Percentiles rank a stretch among this genome's conserved stretches.
Conservation (phyloP, 2,113 vertebrate species). For the Sinocyclocheilus maitianheensis region DNA sequence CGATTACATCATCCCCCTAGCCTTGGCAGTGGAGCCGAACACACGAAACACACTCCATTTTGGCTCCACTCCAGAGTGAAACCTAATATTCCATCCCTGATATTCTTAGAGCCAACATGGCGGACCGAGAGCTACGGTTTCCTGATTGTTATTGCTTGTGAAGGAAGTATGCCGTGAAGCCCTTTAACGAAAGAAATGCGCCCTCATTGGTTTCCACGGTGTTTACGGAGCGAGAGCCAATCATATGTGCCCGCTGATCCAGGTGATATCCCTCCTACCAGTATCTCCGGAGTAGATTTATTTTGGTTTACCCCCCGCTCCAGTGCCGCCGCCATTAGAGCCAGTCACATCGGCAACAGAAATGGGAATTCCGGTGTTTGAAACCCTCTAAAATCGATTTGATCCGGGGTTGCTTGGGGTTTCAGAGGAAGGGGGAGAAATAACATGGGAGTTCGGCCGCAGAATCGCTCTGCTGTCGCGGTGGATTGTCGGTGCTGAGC, state of each 20-base stretch:
- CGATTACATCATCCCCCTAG: conserved; percentile 76
- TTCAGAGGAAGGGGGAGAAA: conserved; percentile 65
- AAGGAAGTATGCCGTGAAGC: conserved; percentile 55
- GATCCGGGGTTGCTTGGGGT: conserved; percentile 48
- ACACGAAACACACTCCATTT: conserved; percentile 21
- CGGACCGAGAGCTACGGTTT: background rate
- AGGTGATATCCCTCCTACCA: conserved; percentile 75
- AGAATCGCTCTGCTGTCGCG: conserved; percentile 8
- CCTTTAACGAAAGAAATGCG: conserved; percentile 70
- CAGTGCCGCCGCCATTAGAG: conserved; percentile 75
- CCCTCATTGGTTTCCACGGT: conserved; percentile 66
- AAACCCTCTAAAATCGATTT: conserved; percentile 58
- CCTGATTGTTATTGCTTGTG: conserved; percentile 47
- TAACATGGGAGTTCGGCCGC: conserved; percentile 50
- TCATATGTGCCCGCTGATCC: conserved; percentile 66
- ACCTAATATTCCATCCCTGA: background rate
- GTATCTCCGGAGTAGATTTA: conserved; percentile 61
- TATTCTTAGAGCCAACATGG: conserved; percentile 37
- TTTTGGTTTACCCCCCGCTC: conserved; percentile 65
- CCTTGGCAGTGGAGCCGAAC: conserved; percentile 42
- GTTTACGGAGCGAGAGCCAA: conserved; percentile 69
- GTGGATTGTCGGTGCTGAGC: conserved; percentile 58
- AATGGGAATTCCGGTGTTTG: conserved; percentile 66
- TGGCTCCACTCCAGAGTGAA: background rate
- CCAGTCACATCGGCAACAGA: conserved; percentile 60